A percentile compares a stretch with the other conserved stretches of the same genome.
Conservation (phyloP, 2,888 invertebrate genomes). For the Scaeva pyrastri region DNA sequence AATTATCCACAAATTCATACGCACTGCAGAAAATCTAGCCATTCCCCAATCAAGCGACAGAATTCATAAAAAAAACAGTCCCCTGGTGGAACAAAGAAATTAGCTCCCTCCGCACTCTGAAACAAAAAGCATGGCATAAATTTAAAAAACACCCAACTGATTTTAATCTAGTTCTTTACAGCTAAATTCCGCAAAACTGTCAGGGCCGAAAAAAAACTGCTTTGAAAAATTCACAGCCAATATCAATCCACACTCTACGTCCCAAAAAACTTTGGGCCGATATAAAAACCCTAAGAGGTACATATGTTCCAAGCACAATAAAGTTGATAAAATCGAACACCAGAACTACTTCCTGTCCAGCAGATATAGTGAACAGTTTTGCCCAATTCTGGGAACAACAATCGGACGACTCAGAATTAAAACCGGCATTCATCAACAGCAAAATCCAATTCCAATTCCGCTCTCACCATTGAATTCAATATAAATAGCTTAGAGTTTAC, state of each 20-base stretch:
- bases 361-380: no score
- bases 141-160: neutral
- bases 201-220: no score
- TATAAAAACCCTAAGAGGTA: neutral
- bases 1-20: no score
- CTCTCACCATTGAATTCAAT: neutral
- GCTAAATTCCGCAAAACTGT: neutral
- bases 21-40: neutral
- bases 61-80: neutral
- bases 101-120: neutral
- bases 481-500: constrained; percentile 3
- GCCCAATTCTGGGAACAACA: constrained; percentile 29
- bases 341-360: no score
- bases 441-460: constrained; percentile 3
- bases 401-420: constrained; percentile 8
- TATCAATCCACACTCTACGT: no score
- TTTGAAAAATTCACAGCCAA: no score
- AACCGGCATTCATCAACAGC: neutral
- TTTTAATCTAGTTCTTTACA: neutral
- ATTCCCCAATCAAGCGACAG: neutral
- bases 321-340: no score
- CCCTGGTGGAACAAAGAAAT: neutral
- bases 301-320: neutral
- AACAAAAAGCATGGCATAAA: neutral
- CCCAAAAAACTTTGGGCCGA: no score